Base-by-base conservation (phyloP, 2,888 invertebrate genomes). In the Dinocampus coccinellae region DNA sequence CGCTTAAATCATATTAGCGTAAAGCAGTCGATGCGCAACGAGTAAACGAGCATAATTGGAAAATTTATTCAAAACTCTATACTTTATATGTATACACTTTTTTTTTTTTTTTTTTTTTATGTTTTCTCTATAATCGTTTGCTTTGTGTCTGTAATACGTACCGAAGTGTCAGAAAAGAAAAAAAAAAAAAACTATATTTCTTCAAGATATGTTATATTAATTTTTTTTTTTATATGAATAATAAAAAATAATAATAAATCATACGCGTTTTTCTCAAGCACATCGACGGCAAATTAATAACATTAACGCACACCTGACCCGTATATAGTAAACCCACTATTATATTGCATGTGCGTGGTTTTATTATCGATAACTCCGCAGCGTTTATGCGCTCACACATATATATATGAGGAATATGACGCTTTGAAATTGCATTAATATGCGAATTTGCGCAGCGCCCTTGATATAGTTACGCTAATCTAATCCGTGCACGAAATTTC, bases 1-100 rank as follows among this genome's bases (percentile, higher is more conserved):
- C 68, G 69, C 69, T 61, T 61, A 72, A 74, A 61, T 70, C 70
- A 60, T 70, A 76, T 76, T 78, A 75, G 75, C 73, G 72, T 71
- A 70, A 66, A 70, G 47, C 53, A 72, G 69, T 67, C 76, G 74
- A 75, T 73, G 73, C 72, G 73, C 73, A 74, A 75, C 73, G 73
- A 61, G 73, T 77, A 72, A 76, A 76, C 75, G 74, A 70, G 69
- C 72, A 73, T 75, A 77, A 76, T 77, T 73, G 73, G 74, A 73
- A 76, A 76, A 75, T 76, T 70, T 72, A 75, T 75, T 73, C 69
- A 33, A 55, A 57, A 34, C 52, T 70, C 61, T 62, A 53, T 20
- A n/a, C 20, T 52, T 42, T 33, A 39, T 53, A 47, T 16, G 47
- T 47, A 20, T 4, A 47, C n/a, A 1, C 16, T 47, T 47, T 3